Percentiles rank a stretch among this genome's conserved stretches.
Conservation (phyloP, 2,888 invertebrate genomes). For the Scaeva pyrastri region DNA sequence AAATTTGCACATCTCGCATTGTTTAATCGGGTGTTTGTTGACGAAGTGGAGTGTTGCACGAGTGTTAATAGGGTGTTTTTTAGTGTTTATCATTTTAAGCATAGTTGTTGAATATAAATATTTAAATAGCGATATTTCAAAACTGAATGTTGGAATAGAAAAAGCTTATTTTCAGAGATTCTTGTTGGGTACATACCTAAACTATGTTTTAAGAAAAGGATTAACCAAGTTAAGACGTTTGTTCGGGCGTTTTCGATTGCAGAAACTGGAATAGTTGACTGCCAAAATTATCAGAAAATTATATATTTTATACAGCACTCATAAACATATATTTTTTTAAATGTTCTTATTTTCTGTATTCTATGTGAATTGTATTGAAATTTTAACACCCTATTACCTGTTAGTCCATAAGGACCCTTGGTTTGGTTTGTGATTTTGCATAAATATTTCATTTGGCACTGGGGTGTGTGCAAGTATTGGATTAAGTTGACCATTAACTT, state of each 20-base stretch:
- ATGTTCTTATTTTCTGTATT: background rate
- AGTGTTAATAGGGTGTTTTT: background rate
- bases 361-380: background rate
- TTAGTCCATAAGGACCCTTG: background rate
- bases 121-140: too few relatives aligned
- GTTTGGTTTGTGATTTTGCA: conserved; percentile 43
- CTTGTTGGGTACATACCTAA: too few relatives aligned
- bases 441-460: conserved; percentile 1
- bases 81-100: background rate
- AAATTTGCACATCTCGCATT: conserved; percentile 68
- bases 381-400: background rate
- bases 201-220: too few relatives aligned
- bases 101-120: too few relatives aligned
- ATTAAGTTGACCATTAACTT: conserved; percentile 71
- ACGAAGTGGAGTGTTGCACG: background rate
- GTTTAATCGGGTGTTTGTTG: conserved; percentile 30
- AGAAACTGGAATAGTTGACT: too few relatives aligned
- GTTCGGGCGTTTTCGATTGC: too few relatives aligned
- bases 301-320: too few relatives aligned
- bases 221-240: too few relatives aligned
- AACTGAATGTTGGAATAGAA: too few relatives aligned
- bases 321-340: too few relatives aligned
- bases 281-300: too few relatives aligned
- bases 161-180: too few relatives aligned
- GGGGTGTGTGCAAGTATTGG: conserved; percentile 35